Base-by-base conservation (phyloP, 2,797 vertebrate genomes). In the Aldrovandia affinis region DNA sequence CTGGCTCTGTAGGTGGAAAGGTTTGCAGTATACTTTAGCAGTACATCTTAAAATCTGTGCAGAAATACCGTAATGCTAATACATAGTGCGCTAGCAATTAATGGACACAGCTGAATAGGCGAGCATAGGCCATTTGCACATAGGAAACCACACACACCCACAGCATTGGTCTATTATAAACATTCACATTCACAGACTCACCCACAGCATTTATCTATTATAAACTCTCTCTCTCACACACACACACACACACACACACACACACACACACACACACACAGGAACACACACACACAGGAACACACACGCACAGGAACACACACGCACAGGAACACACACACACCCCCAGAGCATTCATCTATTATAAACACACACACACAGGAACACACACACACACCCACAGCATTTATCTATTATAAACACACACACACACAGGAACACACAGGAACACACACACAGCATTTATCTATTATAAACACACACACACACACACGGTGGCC, bases 211-310 rank as follows among this genome's bases (percentile, higher is more conserved):
- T 88, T n/a, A n/a, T n/a, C n/a, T n/a, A n/a, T n/a, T n/a, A n/a
- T n/a, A n/a, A n/a, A n/a, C n/a, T n/a, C n/a, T 91, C 91, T 91
- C 88, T 92, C 92, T 90, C 92, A 91, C 54, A 55, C 54, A 14
- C 25, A 57, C 36, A 36, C 36, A 75, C n/a, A 78, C 30, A 47
- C n/a, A 78, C 33, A 65, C 54, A 78, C 33, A 57, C 30, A 83
- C 42, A 44, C 70, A 55, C 50, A 55, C n/a, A 36, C n/a, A 80
- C 1, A 33, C 47, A 55, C 42, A 78, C 42, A 78, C 36, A 77
- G 9, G 44, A 0, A 47, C 36, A 77, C 39, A 77, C 15, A 77
- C 5, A n/a, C n/a, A n/a, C n/a, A n/a, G n/a, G n/a, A n/a, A n/a
- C n/a, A n/a, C 92, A 91, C 54, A 55, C 54, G 6, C 25, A 57